Conservation (phyloP, 2,113 vertebrate genomes). For the Ondatra zibethicus region DNA sequence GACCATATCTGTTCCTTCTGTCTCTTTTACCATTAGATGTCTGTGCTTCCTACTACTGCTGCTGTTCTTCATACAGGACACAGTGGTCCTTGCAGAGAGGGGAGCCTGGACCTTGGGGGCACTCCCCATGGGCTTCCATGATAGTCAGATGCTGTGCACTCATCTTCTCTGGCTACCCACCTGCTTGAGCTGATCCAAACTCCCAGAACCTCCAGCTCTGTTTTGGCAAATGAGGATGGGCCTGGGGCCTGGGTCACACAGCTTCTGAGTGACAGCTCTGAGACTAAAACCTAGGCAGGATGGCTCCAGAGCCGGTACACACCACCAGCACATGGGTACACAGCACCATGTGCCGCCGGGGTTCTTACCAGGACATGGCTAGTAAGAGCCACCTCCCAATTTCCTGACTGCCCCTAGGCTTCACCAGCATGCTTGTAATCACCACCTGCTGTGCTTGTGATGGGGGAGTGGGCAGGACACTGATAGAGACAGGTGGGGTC, state of each 20-base stretch:
- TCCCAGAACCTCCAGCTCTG: background rate
- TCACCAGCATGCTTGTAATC: background rate
- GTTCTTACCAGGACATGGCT: background rate
- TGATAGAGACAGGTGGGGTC: fast-evolving
- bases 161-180: background rate
- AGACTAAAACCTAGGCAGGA: background rate
- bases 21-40: background rate
- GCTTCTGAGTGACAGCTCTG: background rate
- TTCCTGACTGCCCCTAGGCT: background rate
- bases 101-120: background rate
- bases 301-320: too few relatives aligned
- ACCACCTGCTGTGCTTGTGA: too few relatives aligned
- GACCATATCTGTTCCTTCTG: background rate
- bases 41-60: background rate
- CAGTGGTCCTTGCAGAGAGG: background rate
- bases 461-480: fast-evolving
- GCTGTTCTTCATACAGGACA: background rate
- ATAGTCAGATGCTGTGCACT: background rate
- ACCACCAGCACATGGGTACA: too few relatives aligned
- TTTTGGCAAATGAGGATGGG: background rate
- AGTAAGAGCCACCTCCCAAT: background rate
- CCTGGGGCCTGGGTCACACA: background rate
- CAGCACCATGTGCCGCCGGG: background rate
- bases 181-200: fast-evolving
- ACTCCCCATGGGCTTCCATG: background rate